phyloP scores from a whole-genome alignment of 2,888 invertebrate genomes.

The Oxystoma pomonae region DNA sequence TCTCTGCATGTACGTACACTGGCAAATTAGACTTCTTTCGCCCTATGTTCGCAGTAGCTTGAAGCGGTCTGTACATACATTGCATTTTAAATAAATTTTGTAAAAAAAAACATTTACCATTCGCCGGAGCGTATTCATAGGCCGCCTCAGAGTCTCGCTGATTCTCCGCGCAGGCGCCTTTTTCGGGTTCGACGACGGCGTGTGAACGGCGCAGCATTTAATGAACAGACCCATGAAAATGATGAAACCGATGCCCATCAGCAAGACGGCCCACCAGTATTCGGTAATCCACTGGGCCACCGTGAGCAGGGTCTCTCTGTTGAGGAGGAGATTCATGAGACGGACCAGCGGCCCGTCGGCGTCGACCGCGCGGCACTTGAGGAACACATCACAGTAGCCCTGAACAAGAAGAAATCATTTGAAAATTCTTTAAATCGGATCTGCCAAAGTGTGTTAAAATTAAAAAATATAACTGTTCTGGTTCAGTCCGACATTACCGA shows the following conservation, averaged over 20 bases:
- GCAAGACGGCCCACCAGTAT: constrained; percentile 92
- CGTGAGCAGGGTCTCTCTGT: constrained; percentile 80
- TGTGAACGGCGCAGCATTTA: constrained; percentile 99
- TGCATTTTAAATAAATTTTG: no score
- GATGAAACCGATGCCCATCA: constrained; percentile 87
- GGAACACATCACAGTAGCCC: constrained; percentile 99
- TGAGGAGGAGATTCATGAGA: constrained; percentile 91
- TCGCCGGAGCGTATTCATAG: constrained; percentile 85
- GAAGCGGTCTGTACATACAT: no score
- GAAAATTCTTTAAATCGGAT: background rate
- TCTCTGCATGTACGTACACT: no score
- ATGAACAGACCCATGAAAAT: constrained; percentile 98
- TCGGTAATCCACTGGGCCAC: constrained; percentile 93
- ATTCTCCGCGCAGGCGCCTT: constrained; percentile 91
- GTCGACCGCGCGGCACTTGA: constrained; percentile 97
- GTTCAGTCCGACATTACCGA: background rate
- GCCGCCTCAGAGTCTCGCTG: constrained; percentile 84
- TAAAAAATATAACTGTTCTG: background rate
- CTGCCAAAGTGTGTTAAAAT: background rate
- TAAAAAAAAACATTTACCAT: no score
- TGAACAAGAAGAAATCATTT: constrained; percentile 40
- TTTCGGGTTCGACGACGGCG: constrained; percentile 98
- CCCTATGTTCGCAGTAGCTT: no score
- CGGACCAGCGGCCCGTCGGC: constrained; percentile 97
- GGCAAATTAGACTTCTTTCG: no score